These are phyloP conservation scores for Girardinus metallicus DNA, from an alignment of 2,797 vertebrate genomes.

Conservation along the genomic window DNA sequence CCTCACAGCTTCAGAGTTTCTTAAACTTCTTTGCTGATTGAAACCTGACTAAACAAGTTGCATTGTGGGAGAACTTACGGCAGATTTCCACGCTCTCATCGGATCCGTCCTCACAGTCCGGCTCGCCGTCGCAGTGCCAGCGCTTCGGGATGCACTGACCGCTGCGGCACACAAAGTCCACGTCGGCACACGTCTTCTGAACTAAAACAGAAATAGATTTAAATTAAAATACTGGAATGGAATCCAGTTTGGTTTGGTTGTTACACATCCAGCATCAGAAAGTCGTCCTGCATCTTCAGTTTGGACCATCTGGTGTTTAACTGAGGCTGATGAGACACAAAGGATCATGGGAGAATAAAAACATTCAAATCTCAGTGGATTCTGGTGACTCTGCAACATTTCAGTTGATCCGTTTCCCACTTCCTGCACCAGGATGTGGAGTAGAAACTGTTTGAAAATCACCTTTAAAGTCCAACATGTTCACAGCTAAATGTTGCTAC, in stretches of 20 bases:
- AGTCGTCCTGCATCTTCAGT: not conserved
- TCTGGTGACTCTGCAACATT: no score
- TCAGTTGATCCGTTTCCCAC: no score
- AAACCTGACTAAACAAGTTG: not conserved
- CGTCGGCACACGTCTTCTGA: slow-evolving; percentile 88
- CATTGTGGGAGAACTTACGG: slow-evolving; percentile 83
- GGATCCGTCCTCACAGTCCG: slow-evolving; percentile 94
- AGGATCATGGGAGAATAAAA: no score
- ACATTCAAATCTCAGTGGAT: no score
- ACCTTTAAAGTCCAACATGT: not conserved
- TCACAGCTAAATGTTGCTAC: not conserved
- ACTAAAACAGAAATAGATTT: slow-evolving; percentile 73
- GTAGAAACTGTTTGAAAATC: not conserved
- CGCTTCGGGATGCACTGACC: slow-evolving; percentile 95
- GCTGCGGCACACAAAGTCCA: slow-evolving; percentile 91
- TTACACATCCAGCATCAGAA: not conserved
- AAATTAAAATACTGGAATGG: no score
- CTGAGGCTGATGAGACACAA: no score
- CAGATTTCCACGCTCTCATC: slow-evolving; percentile 92
- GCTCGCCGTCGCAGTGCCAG: slow-evolving; percentile 97
- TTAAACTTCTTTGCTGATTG: not conserved
- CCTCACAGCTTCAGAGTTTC: not conserved
- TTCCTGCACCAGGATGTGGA: no score
- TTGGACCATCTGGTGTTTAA: no score
- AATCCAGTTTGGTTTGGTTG: no score